A percentile compares a stretch with the other conserved stretches of the same genome.
Conservation (phyloP, 2,797 vertebrate genomes). For the Emys orbicularis region DNA sequence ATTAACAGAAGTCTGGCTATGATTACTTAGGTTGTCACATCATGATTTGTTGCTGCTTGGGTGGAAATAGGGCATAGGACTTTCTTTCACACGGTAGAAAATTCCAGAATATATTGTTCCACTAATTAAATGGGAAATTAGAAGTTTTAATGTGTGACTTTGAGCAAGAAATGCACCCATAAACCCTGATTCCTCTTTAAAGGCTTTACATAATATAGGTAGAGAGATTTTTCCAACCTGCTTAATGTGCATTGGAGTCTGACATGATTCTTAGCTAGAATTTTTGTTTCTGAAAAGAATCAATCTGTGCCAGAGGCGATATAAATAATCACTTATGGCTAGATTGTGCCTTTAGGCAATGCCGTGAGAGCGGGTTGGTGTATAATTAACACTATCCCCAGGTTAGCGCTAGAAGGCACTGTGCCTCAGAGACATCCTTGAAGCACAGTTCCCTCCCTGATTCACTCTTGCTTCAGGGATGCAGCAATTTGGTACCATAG, state of each 20-base stretch:
- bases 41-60: neutral
- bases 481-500: neutral
- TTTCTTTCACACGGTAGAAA: neutral
- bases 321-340: conserved; percentile 38
- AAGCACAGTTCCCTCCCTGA: neutral
- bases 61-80: neutral
- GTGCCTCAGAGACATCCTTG: conserved; percentile 1
- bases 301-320: neutral
- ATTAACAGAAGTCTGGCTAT: neutral
- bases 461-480: neutral
- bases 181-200: neutral
- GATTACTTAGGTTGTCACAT: neutral
- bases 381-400: conserved; percentile 36
- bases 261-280: conserved; percentile 21
- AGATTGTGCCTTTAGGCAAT: conserved; percentile 30
- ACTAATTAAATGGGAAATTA: neutral
- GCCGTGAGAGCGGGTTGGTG: conserved; percentile 20
- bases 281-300: conserved; percentile 25
- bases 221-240: conserved; percentile 3
- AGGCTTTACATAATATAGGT: neutral
- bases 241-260: conserved; percentile 12
- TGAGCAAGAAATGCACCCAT: neutral
- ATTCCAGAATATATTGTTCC: neutral
- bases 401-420: conserved; percentile 8
- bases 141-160: neutral